Evolutionary conservation across 2,113 vertebrate genomes (phyloP).

Genomic region (Pterocles burchelli): DNA sequence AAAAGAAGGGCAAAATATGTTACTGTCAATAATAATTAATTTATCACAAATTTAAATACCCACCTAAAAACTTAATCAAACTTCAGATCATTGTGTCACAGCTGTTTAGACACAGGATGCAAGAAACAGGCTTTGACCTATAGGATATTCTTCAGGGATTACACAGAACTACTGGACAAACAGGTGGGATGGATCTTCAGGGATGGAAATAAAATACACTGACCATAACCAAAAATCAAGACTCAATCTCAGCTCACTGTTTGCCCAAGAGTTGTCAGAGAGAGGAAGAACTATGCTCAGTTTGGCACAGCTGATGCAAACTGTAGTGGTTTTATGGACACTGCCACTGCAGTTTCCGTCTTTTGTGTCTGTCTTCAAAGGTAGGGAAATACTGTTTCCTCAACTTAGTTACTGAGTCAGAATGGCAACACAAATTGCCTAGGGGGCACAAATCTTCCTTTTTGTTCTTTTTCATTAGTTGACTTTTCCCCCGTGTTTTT

Average conservation of each 20-base stretch:
- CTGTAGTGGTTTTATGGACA: too few relatives aligned
- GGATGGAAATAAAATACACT: not conserved
- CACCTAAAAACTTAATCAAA: not conserved
- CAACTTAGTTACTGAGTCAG: not conserved
- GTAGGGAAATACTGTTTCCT: too few relatives aligned
- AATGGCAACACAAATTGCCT: not conserved
- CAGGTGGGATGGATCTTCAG: not conserved
- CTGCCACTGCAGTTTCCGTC: not conserved
- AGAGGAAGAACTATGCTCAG: not conserved
- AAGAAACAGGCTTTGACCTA: not conserved
- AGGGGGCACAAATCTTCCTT: not conserved
- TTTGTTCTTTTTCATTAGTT: not conserved
- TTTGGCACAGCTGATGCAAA: not conserved
- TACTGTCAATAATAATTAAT: not conserved
- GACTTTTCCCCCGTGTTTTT: not conserved
- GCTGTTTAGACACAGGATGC: not conserved
- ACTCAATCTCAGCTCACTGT: not conserved
- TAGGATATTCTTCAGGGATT: not conserved
- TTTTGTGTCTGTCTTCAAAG: not conserved
- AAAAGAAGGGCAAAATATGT: accelerated
- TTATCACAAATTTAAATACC: not conserved
- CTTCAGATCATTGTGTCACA: not conserved
- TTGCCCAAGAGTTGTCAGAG: not conserved
- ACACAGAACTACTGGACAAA: not conserved
- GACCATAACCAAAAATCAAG: not conserved